Base-by-base conservation (phyloP, 2,888 invertebrate species). In the Calameuta pallipes region DNA sequence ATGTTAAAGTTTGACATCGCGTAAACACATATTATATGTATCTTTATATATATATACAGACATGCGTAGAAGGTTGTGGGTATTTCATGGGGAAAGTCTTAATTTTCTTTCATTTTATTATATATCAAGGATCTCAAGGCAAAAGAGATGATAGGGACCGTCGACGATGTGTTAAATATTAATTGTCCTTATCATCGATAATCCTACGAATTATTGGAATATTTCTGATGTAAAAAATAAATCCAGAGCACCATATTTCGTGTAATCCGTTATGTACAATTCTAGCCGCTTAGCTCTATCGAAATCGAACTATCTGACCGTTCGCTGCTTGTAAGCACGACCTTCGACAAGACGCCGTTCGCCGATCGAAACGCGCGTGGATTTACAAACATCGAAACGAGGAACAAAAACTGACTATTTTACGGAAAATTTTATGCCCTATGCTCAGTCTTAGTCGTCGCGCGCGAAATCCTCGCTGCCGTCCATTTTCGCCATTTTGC, bases 371-470 rank as follows among this genome's bases (percentile, higher is more conserved):
- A 56, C 56, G 56, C 56, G 23, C 56, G 56, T 56, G 56, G 56
- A 23, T 81, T 84, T 80, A 83, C 82, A 83, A 84, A 83, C 82
- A 82, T 84, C 83, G 82, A 89, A 89, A 88, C 89, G 88, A 91
- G 91, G 90, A 91, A 91, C 90, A 91, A 89, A 90, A 88, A 90
- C 87, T 91, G 91, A 90, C 91, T 91, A 91, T 90, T 87, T 89
- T 87, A 87, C 84, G 87, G 85, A 87, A 90, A 90, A 91, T 90
- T 87, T 86, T 89, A 89, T 89, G 90, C 89, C 90, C 86, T 85
- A 80, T 85, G 83, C 85, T 88, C 87, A 88, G 87, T 87, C 86
- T 88, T 87, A 34, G 71, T 34, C 31, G 31, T 71, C 71, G 71
- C 71, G 71, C 71, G 71, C 56, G 56, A 56, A 56, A 56, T 56